Conservation (phyloP, 1,140 invertebrate genomes). For the Araneus ventricosus region DNA sequence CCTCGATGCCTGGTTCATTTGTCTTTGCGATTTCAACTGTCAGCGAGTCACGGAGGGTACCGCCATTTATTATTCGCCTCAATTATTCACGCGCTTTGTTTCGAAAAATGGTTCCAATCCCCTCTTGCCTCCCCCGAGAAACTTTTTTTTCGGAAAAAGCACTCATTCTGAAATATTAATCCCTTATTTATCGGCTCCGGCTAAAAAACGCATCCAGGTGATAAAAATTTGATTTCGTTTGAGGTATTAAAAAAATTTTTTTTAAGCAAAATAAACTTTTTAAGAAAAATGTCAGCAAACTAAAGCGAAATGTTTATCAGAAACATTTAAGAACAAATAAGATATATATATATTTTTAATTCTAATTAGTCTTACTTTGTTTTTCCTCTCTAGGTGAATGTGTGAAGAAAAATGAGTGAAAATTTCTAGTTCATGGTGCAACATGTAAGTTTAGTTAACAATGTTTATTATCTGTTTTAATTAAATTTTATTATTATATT, state of each 20-base stretch:
- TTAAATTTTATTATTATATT: no score
- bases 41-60: slow-evolving; percentile 49
- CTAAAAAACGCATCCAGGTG: slow-evolving; percentile 54
- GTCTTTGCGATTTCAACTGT: slow-evolving; percentile 71
- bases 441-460: slow-evolving; percentile 12
- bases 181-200: slow-evolving; percentile 63
- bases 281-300: background rate
- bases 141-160: slow-evolving; percentile 32
- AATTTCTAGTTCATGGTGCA: background rate
- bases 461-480: background rate
- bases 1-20: slow-evolving; percentile 72
- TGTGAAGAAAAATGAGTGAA: slow-evolving; percentile 3
- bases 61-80: slow-evolving; percentile 59
- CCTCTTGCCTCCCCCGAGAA: no score
- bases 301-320: background rate
- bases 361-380: background rate
- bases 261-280: background rate
- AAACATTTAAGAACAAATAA: background rate
- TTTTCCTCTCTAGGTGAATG: background rate
- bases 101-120: slow-evolving; percentile 48
- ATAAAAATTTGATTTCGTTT: slow-evolving; percentile 67
- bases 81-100: slow-evolving; percentile 57
- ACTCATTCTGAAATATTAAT: slow-evolving; percentile 64
- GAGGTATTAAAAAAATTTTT: background rate
- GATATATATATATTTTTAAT: slow-evolving; percentile 12